Base-by-base conservation (phyloP, 2,888 invertebrate species). In the Protophormia terraenovae region DNA sequence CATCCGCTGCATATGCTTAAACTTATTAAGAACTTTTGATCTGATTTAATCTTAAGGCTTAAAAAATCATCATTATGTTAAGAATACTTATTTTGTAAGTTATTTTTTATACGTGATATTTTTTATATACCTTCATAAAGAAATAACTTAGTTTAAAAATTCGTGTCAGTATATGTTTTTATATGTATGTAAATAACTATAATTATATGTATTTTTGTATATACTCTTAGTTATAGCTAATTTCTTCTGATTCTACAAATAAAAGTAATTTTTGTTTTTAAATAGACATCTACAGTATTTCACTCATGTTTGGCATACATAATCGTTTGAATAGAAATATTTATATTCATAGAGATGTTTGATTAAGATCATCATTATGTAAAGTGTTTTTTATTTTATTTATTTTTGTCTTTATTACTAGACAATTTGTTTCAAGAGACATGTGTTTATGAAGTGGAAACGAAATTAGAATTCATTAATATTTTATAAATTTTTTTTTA, bases 1-100 rank as follows among this genome's bases (percentile, higher is more conserved):
- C 87, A 7, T 79, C 89, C 6, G 87, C 88, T 3, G 84, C 89
- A 10, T 84, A 50, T 66, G 45, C 82, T 1, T 72, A 35, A 24
- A 64, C 78, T 16, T 83, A 83, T 73, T 87, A 83, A 64, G 1
- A 16, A 4, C 3, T 73, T 35, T 22, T n/a, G 12, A 47, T 41
- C 22, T 29, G 41, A 60, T 35, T n/a, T 38, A 38, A 10, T 50
- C 4, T 47, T 16, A 53, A 45, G 29, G n/a, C n/a, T 3, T 0
- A 45, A 19, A 41, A 58, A 58, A 60, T 10, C 50, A 8, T 10
- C 12, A 27, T 64, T 55, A 55, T 77, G 14, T 58, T 75, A 27
- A 14, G 41, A 55, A 45, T 10, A 3, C 0, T 66, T 29, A 22
- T 38, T 41, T 55, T 27, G 4, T 64, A 72, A 66, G 38, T 29